Conservation (phyloP, 1,140 invertebrate genomes). For the Caenorhabditis latens region DNA sequence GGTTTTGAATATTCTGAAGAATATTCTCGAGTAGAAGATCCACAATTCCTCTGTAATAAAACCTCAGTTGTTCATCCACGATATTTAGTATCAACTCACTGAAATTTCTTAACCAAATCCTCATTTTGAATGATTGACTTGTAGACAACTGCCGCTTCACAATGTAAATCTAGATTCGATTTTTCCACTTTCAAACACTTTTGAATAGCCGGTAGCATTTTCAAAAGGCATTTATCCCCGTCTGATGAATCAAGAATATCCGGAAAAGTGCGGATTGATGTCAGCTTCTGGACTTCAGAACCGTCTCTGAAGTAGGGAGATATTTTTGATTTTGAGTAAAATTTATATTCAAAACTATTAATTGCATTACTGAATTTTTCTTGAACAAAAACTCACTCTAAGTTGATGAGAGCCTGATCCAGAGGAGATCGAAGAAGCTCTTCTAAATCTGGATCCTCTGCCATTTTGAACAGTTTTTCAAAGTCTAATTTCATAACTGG, state of each 20-base stretch:
- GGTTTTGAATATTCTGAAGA: slow-evolving; percentile 57
- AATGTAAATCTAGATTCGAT: slow-evolving; percentile 69
- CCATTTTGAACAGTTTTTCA: slow-evolving; percentile 62
- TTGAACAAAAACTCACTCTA: slow-evolving; percentile 55
- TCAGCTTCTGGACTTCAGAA: slow-evolving; percentile 67
- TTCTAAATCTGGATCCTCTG: slow-evolving; percentile 65
- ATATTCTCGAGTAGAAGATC: slow-evolving; percentile 65
- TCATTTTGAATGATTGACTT: slow-evolving; percentile 66
- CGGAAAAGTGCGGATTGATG: slow-evolving; percentile 67
- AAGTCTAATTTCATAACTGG: slow-evolving; percentile 48
- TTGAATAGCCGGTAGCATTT: slow-evolving; percentile 68
- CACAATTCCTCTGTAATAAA: slow-evolving; percentile 58
- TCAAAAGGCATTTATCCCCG: slow-evolving; percentile 64
- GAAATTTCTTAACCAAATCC: slow-evolving; percentile 60
- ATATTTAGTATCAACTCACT: slow-evolving; percentile 59
- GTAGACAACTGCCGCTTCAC: slow-evolving; percentile 68
- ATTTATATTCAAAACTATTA: neutral
- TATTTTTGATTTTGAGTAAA: too few species aligned
- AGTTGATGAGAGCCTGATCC: slow-evolving; percentile 63
- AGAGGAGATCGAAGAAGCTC: slow-evolving; percentile 62
- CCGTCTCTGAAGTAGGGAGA: slow-evolving; percentile 62
- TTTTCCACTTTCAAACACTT: slow-evolving; percentile 65
- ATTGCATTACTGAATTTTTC: neutral
- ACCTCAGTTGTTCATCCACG: neutral
- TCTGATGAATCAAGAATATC: slow-evolving; percentile 62